A percentile compares a stretch with the other conserved stretches of the same genome.
Conservation (phyloP, 2,888 invertebrate species). For the Harmothoe impar region DNA sequence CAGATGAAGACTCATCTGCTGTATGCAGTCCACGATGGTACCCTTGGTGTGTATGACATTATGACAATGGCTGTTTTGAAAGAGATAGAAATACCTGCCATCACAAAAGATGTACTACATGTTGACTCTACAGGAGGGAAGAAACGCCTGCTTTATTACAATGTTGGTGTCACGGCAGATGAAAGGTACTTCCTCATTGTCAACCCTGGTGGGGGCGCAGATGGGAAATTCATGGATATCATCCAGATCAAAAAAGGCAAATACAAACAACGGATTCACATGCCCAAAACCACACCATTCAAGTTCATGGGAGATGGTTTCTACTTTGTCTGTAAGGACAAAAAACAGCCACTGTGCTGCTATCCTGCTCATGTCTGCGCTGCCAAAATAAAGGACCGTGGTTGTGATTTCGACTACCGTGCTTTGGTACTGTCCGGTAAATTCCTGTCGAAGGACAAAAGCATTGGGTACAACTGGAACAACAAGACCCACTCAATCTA, state of each 20-base stretch:
- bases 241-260: conserved; percentile 63
- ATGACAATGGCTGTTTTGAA: neutral
- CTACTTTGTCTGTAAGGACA: conserved; percentile 57
- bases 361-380: neutral
- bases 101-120: conserved; percentile 65
- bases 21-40: conserved; percentile 64
- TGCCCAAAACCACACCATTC: conserved; percentile 53
- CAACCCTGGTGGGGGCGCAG: conserved; percentile 58
- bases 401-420: conserved; percentile 57
- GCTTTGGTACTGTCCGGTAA: conserved; percentile 19
- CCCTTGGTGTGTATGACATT: conserved; percentile 55
- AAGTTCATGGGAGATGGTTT: conserved; percentile 63
- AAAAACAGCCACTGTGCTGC: neutral
- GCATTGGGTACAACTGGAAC: conserved; percentile 51
- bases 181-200: conserved; percentile 66
- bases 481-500: conserved; percentile 11
- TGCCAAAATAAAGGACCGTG: neutral
- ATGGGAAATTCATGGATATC: conserved; percentile 66
- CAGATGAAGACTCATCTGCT: neutral
- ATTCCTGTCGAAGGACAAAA: conserved; percentile 62
- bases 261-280: conserved; percentile 31
- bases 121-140: conserved; percentile 64
- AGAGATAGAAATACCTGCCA: conserved; percentile 57
- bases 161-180: conserved; percentile 66
- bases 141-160: conserved; percentile 63